Conservation (phyloP, 2,113 vertebrate genomes). For the Sander lucioperca region DNA sequence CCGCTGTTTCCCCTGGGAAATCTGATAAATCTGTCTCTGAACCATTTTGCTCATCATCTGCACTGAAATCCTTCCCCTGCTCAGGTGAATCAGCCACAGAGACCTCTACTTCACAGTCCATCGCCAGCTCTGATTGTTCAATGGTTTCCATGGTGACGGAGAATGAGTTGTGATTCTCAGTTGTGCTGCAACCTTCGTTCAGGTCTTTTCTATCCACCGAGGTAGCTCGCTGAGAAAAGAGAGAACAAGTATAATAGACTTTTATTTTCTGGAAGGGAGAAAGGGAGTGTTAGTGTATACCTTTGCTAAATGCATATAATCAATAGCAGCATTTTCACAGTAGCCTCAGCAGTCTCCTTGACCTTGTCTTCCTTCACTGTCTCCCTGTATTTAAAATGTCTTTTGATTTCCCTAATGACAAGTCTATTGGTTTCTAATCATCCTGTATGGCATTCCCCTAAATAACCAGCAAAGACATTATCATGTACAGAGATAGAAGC, state of each 20-base stretch:
- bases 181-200: constrained; percentile 73
- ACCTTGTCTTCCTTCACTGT: neutral
- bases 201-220: constrained; percentile 70
- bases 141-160: constrained; percentile 85
- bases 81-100: constrained; percentile 69
- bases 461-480: neutral
- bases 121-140: constrained; percentile 75
- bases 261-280: constrained; percentile 3
- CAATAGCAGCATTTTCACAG: neutral
- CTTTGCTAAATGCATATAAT: constrained; percentile 8
- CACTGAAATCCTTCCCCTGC: constrained; percentile 46
- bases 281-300: neutral
- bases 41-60: constrained; percentile 62
- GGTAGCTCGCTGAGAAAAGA: constrained; percentile 74
- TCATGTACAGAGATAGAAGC: neutral
- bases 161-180: constrained; percentile 73
- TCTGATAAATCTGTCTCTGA: constrained; percentile 50
- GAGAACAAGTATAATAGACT: constrained; percentile 8
- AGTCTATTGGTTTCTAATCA: neutral
- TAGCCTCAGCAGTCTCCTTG: neutral
- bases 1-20: constrained; percentile 30
- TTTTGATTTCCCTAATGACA: neutral
- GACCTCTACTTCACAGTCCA: constrained; percentile 76
- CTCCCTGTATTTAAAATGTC: neutral
- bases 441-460: too few relatives aligned